Conservation (phyloP, 2,888 invertebrate genomes). For the Horisme vitalbata region DNA sequence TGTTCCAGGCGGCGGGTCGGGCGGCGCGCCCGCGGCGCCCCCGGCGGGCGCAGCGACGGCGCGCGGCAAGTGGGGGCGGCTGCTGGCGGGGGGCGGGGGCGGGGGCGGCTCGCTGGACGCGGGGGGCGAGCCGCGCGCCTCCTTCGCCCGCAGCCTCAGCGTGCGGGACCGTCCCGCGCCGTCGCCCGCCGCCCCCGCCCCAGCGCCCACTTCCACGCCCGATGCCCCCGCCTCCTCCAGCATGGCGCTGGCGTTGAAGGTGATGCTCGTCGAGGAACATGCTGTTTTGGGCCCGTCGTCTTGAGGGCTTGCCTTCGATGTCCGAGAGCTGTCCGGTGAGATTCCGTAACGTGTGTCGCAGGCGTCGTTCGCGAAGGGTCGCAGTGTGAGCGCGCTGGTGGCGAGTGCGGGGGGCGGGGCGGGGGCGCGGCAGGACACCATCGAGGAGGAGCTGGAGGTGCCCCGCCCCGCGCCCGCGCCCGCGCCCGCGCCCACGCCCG, state of each 20-base stretch:
- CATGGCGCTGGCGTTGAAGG: conserved; percentile 60
- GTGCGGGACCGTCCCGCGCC: conserved; percentile 67
- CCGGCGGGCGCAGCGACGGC: conserved; percentile 45
- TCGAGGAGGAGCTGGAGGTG: conserved; percentile 87
- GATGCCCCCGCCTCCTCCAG: too few relatives aligned
- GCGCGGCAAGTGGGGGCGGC: conserved; percentile 91
- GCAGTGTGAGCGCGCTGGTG: conserved; percentile 70
- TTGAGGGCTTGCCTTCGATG: too few relatives aligned
- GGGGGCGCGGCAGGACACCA: conserved; percentile 87
- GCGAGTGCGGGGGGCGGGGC: conserved; percentile 65
- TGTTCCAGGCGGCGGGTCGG: conserved; percentile 22
- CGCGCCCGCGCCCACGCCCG: conserved; percentile 38
- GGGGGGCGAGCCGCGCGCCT: conserved; percentile 64
- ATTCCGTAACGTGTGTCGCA: conserved; percentile 27
- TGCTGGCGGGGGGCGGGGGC: conserved; percentile 90
- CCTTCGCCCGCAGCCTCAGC: conserved; percentile 76
- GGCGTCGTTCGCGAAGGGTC: conserved; percentile 64
- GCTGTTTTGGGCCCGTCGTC: background rate
- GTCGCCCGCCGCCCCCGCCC: conserved; percentile 69
- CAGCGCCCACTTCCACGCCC: conserved; percentile 54
- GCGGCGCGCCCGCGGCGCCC: conserved; percentile 54
- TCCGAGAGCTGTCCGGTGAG: background rate
- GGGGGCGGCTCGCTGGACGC: conserved; percentile 49
- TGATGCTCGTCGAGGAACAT: background rate
- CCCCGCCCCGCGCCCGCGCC: conserved; percentile 42